A percentile compares a stretch with the other conserved stretches of the same genome.
Conservation (phyloP, 2,888 invertebrate species). For the Ischnura elegans region DNA sequence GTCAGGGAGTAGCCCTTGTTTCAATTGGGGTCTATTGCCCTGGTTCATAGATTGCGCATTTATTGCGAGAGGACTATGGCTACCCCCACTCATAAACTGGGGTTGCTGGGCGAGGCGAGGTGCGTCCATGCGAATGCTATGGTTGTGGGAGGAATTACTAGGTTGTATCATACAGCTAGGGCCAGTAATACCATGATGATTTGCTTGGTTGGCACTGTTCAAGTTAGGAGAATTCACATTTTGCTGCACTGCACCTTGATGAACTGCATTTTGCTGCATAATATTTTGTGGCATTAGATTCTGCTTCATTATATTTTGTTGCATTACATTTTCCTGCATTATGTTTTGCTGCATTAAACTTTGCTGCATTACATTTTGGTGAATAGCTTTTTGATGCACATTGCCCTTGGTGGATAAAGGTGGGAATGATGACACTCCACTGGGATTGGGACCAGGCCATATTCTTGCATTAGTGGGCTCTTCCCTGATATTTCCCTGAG, state of each 20-base stretch:
- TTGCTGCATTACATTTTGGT: conserved; percentile 1
- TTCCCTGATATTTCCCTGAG: conserved; percentile 42
- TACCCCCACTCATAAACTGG: conserved; percentile 16
- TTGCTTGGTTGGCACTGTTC: neutral
- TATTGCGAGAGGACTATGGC: neutral
- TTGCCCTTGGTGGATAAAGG: no score
- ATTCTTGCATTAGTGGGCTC: neutral
- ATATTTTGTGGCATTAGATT: neutral
- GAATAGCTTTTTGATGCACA: no score
- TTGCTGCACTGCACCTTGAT: conserved; percentile 1
- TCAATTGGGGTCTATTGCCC: neutral
- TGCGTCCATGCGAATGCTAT: neutral
- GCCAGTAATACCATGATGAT: conserved; percentile 7
- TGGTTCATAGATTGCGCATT: neutral
- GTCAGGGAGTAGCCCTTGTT: conserved; percentile 16
- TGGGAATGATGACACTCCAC: neutral
- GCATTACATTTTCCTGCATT: neutral
- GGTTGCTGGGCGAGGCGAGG: conserved; percentile 4
- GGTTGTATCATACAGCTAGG: conserved; percentile 16
- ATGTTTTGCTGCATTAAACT: neutral
- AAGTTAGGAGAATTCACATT: neutral
- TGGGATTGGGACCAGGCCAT: neutral
- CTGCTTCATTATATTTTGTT: neutral
- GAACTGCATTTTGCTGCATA: neutral
- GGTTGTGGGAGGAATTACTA: neutral